These are phyloP conservation scores for Chymomyza amoena DNA, from an alignment of 2,888 invertebrate species.

Conservation along the genomic window DNA sequence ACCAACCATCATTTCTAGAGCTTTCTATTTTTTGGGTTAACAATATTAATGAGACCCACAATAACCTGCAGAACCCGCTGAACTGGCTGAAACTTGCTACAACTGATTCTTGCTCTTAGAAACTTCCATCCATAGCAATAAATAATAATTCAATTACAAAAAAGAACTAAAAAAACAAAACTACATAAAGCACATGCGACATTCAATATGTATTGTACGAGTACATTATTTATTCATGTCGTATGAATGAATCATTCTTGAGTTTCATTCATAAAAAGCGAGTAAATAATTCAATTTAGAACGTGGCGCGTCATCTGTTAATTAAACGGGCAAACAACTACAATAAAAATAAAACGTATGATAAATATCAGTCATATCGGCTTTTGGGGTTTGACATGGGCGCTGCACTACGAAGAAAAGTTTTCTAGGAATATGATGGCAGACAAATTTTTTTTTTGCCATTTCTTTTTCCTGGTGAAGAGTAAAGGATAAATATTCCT, in stretches of 20 bases:
- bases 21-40: background rate
- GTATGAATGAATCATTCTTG: conserved; percentile 27
- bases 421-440: no score
- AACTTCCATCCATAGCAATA: background rate
- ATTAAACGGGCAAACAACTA: conserved; percentile 25
- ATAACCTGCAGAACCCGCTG: conserved; percentile 1
- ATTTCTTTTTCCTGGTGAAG: no score
- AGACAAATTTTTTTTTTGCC: no score
- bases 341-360: background rate
- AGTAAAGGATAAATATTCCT: no score
- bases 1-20: conserved; percentile 6
- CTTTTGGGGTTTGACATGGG: background rate
- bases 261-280: conserved; percentile 40
- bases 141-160: background rate
- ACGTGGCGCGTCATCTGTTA: conserved; percentile 43
- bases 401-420: background rate
- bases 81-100: conserved; percentile 30
- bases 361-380: background rate
- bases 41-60: conserved; percentile 31
- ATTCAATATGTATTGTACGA: background rate
- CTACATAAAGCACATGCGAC: background rate
- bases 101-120: conserved; percentile 18
- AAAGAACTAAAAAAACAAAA: background rate
- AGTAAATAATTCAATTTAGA: conserved; percentile 53
- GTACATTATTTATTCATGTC: background rate